These are phyloP conservation scores for Hippocampus comes DNA, from an alignment of 2,113 vertebrate genomes.

Conservation along the genomic window DNA sequence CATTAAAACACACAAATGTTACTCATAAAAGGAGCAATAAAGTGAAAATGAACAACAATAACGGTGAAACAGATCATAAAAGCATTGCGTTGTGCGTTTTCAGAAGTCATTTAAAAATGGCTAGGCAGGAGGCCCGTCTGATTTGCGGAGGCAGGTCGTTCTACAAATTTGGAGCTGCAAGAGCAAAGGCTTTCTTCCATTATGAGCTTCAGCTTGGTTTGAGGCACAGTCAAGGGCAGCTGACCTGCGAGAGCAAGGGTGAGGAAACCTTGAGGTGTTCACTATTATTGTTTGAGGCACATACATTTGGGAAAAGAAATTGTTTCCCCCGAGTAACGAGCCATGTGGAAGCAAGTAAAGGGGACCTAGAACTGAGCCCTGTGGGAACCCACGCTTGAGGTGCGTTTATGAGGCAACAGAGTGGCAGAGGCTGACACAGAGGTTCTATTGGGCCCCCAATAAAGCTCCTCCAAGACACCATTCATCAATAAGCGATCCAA, in stretches of 20 bases:
- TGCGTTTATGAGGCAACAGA: not conserved
- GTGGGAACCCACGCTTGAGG: not conserved
- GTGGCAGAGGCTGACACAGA: not conserved
- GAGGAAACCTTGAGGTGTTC: too few relatives aligned
- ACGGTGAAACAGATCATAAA: too few relatives aligned
- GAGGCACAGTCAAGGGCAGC: not conserved
- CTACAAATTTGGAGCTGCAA: not conserved
- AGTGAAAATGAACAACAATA: not conserved
- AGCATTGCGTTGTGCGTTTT: too few relatives aligned
- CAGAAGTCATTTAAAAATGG: too few relatives aligned
- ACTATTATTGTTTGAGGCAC: too few relatives aligned
- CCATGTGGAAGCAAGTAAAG: not conserved
- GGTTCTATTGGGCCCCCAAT: not conserved
- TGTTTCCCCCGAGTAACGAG: not conserved
- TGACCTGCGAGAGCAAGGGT: too few relatives aligned
- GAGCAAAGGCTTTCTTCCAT: not conserved
- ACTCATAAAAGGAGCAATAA: not conserved
- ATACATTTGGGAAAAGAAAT: too few relatives aligned
- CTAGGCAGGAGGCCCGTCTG: too few relatives aligned
- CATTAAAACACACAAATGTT: not conserved
- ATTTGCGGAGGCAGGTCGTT: not conserved
- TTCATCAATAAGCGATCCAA: too few relatives aligned
- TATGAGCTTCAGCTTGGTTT: not conserved
- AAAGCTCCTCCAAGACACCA: too few relatives aligned
- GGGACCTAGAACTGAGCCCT: not conserved